These are phyloP conservation scores for Guaruba guarouba DNA, from an alignment of 2,113 vertebrate genomes.

Conservation along the genomic window DNA sequence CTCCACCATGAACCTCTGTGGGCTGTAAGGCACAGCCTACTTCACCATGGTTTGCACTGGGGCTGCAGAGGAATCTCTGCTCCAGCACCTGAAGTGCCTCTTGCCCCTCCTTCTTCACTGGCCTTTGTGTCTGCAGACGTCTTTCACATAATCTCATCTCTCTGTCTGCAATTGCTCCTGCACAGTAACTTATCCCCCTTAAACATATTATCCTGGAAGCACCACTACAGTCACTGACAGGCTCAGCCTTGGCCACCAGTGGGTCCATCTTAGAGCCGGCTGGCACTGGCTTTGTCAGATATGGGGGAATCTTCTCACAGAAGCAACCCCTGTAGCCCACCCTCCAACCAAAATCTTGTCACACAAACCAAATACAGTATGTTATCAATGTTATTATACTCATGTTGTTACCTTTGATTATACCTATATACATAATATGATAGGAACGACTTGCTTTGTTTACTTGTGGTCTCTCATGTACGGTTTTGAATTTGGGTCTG, in stretches of 20 bases:
- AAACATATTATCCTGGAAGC: background rate
- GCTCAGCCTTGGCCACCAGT: background rate
- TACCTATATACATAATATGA: background rate
- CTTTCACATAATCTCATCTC: background rate
- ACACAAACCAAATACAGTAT: background rate
- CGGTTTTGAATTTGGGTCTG: background rate
- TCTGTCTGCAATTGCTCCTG: background rate
- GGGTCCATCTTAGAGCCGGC: background rate
- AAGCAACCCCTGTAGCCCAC: background rate
- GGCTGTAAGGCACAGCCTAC: background rate
- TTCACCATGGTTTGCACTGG: background rate
- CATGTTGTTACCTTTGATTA: background rate
- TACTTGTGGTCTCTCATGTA: background rate
- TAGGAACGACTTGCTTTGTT: background rate
- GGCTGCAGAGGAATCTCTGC: background rate
- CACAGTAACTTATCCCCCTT: background rate
- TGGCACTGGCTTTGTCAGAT: background rate
- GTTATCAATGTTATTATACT: background rate
- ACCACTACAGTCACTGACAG: no score
- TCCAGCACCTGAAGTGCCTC: background rate
- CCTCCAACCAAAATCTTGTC: background rate
- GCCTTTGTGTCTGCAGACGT: background rate
- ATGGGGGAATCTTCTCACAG: background rate
- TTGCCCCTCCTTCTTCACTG: background rate
- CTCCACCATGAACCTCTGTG: background rate